These are phyloP conservation scores for Sebastes cheni DNA, from an alignment of 2,797 vertebrate species.

Conservation along the genomic window DNA sequence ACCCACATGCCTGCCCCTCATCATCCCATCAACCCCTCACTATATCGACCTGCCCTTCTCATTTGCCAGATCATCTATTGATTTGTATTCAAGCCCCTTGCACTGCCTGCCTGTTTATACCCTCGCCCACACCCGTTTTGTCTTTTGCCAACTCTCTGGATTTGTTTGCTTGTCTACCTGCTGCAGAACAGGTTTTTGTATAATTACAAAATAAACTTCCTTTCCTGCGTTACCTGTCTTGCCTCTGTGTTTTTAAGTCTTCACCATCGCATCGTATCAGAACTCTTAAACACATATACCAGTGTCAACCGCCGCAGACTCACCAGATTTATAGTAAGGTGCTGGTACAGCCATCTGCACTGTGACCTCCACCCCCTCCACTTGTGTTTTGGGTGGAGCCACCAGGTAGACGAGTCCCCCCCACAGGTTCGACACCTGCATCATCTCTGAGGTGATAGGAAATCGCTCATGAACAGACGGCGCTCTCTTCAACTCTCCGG, in stretches of 20 bases:
- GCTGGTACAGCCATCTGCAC: slow-evolving; percentile 84
- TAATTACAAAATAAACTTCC: background rate
- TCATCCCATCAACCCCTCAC: too few relatives aligned
- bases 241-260: background rate
- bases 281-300: background rate
- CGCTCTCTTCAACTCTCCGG: slow-evolving; percentile 80
- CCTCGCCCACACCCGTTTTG: background rate
- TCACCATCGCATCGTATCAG: background rate
- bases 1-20: too few relatives aligned
- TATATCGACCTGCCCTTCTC: too few relatives aligned
- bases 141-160: background rate
- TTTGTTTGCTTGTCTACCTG: background rate
- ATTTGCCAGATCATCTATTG: too few relatives aligned
- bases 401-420: slow-evolving; percentile 90
- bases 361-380: slow-evolving; percentile 69
- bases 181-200: background rate
- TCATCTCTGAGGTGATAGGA: slow-evolving; percentile 75
- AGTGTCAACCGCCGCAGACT: slow-evolving; percentile 21
- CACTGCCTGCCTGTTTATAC: background rate
- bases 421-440: slow-evolving; percentile 88
- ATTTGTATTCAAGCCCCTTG: too few relatives aligned
- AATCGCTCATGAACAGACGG: slow-evolving; percentile 80
- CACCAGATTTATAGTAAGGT: slow-evolving; percentile 90
- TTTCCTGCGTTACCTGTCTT: background rate
- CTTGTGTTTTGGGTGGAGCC: slow-evolving; percentile 79